Evolutionary conservation across 2,888 invertebrate genomes (phyloP), one percentile per base, ranked within the genome.

Genomic region (Toxonevra muliebris): DNA sequence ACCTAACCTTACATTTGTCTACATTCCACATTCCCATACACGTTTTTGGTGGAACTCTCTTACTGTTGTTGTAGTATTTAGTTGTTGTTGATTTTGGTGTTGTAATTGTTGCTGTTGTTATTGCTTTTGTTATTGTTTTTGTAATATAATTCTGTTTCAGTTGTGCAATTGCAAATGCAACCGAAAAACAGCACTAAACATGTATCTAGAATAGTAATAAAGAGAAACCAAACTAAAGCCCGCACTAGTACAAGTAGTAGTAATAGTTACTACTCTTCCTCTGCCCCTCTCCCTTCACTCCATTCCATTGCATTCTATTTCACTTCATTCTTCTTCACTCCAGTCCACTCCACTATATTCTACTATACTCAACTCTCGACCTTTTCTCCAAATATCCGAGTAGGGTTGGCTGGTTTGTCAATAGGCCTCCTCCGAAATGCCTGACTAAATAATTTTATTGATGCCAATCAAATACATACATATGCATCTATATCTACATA

Each of bases 81-180:
- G 30, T 30, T 30, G 30, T 30, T 30, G 30, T 30, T 30, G 30
- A 66, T 61, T 45, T 61, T 65, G 50, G 50, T 66, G 58, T 64
- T 57, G 61, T 61, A 30, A 20, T 60, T 52, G 30, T 58, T 65
- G 50, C 43, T 66, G 58, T 64, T 57, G 61, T 61, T 30, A 20
- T 60, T 52, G 30, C 11, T 59, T 58, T 52, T 69, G 55, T 48
- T 69, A 52, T 61, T 45, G 61, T 20, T 61, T 13, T 10, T 67
- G 64, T 69, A 57, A 59, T 58, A 65, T 66, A 60, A 64, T 70
- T 68, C 66, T 64, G 61, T 71, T 69, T 69, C 58, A 57, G 60
- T 66, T 68, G 60, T 68, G 65, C 68, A 68, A 68, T 65, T 68
- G 61, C 64, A 54, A 65, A 10, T 61, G 65, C 64, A 68, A 57